Evolutionary conservation across 35 echinoderm and acorn worm species (phyloP), one percentile per base, ranked within the genome.

Genomic region (Antedon bifida): DNA sequence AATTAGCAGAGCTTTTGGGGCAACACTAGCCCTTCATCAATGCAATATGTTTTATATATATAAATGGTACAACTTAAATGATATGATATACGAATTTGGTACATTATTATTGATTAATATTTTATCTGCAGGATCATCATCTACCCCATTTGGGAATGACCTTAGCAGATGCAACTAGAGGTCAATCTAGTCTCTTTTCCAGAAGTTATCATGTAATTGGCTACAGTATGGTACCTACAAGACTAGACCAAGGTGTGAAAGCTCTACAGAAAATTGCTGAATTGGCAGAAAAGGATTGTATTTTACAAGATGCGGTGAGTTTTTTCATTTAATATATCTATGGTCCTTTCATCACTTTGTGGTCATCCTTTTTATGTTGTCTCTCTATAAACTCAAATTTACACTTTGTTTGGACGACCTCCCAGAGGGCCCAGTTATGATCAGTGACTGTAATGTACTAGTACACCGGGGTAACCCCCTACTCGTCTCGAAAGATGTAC

Each of bases 161-260:
- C 16, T 34, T 96, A 42, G 89, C 89, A 26, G 93, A 96, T 89
- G 79, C 89, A 19, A 96, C 86, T 17, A 81, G 93, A 32, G 81
- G 78, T 75, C 76, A 56, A 30, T 76, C 79, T 29, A 75, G 82
- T 46, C 77, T 86, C 35, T 84, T 91, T 13, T 45, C 86, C 23
- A 85, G 84, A 36, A 96, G 89, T 80, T 96, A 96, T 45, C 86
- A 96, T 75, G 75, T 84, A 42, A 74, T 96, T 42, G 93, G 89
- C 34, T 86, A 84, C 84, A 81, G 74, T 35, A 96, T 96, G 93
- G 83, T 64, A 64, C 3, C 76, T 11, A 89, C 86, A 5, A 89
- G 82, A 34, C 28, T 87, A 29, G 83, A 87, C 46, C 32, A 34
- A 33, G 31, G 19, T 77, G 39, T 78, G 35, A 0, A 84, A 85